Base-by-base conservation (phyloP, 1,140 invertebrate genomes). In the Oedothorax gibbosus region DNA sequence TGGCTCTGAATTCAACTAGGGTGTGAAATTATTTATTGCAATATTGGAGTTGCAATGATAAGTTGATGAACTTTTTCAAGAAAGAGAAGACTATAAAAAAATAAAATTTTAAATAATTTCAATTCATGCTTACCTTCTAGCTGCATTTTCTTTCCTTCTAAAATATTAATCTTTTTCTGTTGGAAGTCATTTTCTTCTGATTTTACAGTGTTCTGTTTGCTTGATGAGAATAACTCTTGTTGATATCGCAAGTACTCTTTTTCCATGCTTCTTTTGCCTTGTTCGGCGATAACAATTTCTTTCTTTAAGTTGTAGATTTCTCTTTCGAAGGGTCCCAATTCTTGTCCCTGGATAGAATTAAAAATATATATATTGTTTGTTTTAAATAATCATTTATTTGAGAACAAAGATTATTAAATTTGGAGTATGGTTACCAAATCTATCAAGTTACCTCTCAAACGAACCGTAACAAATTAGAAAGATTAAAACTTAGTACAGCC, bases 141-240 rank as follows among this genome's bases (percentile, higher is more conserved):
- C 49, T 78, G 83, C 9, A 85, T 11, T 71, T 85, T 85, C 57
- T 78, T 85, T 35, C 56, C 65, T 85, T 85, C 75, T 15, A 78
- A 35, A 10, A 85, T 12, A 71, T 54, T 56, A 18, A 69, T 64
- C 35, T 78, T 85, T 53, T 71, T 77, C 15, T 51, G 20, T 35
- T 62, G 64, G 20, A 78, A 53, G 10, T 85, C 83, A 72, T 77
- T 78, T 53, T 85, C 75, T 35, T 85, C 75, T 15, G 35, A 62
- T n/a, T 65, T 77, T 7, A 71, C 54, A 60, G 73, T 7, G 35
- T 21, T 78, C 9, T 78, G 53, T n/a, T 85, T 85, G 35, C 21
- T 78, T n/a, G 71, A 21, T 21, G 56, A 57, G 53, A 85, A 69
- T 18, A 85, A 71, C 15, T 85, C 64, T 12, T 73, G 64, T 15